Base-by-base conservation (phyloP, 2,888 invertebrate genomes). In the Vanessa cardui region DNA sequence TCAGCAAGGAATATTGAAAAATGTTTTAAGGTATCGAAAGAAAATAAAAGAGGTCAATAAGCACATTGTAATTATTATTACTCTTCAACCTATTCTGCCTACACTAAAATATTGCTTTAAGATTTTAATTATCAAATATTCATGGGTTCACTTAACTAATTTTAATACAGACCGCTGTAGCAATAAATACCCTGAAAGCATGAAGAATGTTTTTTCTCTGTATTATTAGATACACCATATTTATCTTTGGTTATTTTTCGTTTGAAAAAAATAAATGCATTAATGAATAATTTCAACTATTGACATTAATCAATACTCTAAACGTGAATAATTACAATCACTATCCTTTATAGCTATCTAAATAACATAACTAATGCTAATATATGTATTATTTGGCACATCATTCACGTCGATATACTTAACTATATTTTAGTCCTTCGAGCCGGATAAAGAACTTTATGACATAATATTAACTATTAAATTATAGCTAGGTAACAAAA, bases 21-120 rank as follows among this genome's bases (percentile, higher is more conserved):
- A 26, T 5, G 26, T 39, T 4, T 39, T 12, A 39, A 39, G 39
- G 21, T 15, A 26, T 9, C 15, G 31, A 33, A 33, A n/a, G 18
- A 56, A 82, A 88, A 82, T 78, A 82, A 85, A 83, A 84, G 66
- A 80, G 75, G 74, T 62, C 73, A 76, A 73, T 88, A 89, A 89
- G 89, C 89, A 88, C 86, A 83, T 85, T 80, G 74, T 81, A 82
- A 83, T 82, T 86, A 83, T 85, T 82, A 77, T 76, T 79, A 71
- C 71, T 69, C 78, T 78, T 75, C 73, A 78, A 79, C 79, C 47
- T 59, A 61, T 64, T 56, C 26, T 20, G n/a, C 61, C 21, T 54
- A 67, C 66, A 72, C 74, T 77, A 77, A 73, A 46, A 76, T 79
- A 83, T 77, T 80, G 83, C 83, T 81, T 79, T 77, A 71, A 73